Conservation (phyloP, 2,113 vertebrate genomes). For the Triplophysa siluroides region DNA sequence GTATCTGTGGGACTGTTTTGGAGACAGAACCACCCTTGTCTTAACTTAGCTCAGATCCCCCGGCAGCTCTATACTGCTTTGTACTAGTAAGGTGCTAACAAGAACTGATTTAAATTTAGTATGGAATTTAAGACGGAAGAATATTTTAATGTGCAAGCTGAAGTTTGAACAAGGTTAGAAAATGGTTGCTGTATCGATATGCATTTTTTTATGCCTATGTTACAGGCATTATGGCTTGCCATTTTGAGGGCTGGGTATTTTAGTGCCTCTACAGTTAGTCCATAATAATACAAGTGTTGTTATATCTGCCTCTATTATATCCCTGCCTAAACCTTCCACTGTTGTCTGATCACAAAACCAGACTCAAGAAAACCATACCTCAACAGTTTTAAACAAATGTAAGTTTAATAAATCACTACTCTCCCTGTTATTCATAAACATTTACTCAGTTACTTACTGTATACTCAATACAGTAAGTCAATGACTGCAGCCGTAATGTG, state of each 20-base stretch:
- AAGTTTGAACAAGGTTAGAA: not conserved
- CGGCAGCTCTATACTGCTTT: not conserved
- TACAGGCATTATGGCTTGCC: too few relatives aligned
- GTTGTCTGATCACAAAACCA: too few relatives aligned
- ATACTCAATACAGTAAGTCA: too few relatives aligned
- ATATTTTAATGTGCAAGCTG: not conserved
- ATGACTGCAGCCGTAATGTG: too few relatives aligned
- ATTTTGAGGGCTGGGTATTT: not conserved
- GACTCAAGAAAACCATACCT: too few relatives aligned
- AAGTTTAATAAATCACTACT: too few relatives aligned
- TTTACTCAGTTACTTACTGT: too few relatives aligned
- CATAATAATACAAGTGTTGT: too few relatives aligned
- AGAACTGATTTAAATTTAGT: slow-evolving; percentile 1
- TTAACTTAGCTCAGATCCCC: slow-evolving; percentile 21
- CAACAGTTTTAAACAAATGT: too few relatives aligned
- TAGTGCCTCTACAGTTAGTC: not conserved
- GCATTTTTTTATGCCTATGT: not conserved
- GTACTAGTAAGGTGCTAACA: slow-evolving; percentile 4
- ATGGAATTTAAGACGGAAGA: not conserved
- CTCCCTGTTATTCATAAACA: too few relatives aligned
- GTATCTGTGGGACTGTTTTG: slow-evolving; percentile 50
- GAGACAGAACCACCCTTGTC: slow-evolving; percentile 18
- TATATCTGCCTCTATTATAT: too few relatives aligned
- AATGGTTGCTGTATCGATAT: not conserved
- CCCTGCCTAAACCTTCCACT: too few relatives aligned